Evolutionary conservation across 2,888 invertebrate species (phyloP).

Genomic region (Melikaiella ostensackeni): DNA sequence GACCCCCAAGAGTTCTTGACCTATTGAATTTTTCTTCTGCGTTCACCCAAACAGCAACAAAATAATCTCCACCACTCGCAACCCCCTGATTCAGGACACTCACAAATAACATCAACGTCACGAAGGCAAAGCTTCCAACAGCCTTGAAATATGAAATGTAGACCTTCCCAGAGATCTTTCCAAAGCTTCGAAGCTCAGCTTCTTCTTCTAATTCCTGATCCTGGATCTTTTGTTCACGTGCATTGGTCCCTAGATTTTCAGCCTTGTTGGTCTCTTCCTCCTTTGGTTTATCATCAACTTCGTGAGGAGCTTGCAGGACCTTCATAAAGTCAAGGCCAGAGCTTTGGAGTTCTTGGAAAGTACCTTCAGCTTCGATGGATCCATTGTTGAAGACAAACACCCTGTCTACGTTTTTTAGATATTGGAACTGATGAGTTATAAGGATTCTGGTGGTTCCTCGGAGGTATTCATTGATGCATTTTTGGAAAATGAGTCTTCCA

Average conservation of each 20-base stretch:
- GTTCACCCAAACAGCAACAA: conserved; percentile 77
- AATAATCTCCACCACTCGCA: conserved; percentile 74
- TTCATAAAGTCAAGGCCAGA: conserved; percentile 82
- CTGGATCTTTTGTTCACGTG: neutral
- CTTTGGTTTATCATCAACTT: conserved; percentile 14
- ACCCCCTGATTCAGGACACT: conserved; percentile 66
- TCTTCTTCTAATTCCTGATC: conserved; percentile 39
- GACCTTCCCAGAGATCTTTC: conserved; percentile 55
- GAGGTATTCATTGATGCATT: conserved; percentile 54
- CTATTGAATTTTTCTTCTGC: conserved; percentile 43
- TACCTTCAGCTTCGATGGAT: conserved; percentile 80
- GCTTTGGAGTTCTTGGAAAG: conserved; percentile 80
- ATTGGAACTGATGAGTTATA: conserved; percentile 85
- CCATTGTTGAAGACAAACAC: conserved; percentile 79
- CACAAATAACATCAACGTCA: conserved; percentile 63
- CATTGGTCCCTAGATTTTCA: neutral
- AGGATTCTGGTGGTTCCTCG: conserved; percentile 54
- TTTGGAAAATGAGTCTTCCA: conserved; percentile 82
- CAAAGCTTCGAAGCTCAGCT: conserved; percentile 55
- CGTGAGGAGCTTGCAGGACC: conserved; percentile 73
- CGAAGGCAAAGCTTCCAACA: conserved; percentile 62
- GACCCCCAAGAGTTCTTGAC: neutral
- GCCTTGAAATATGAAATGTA: conserved; percentile 69
- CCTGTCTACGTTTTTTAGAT: conserved; percentile 83
- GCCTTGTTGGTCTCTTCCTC: conserved; percentile 24